Evolutionary conservation across 2,888 invertebrate genomes (phyloP).

Genomic region (Prionchulus punctatus): DNA sequence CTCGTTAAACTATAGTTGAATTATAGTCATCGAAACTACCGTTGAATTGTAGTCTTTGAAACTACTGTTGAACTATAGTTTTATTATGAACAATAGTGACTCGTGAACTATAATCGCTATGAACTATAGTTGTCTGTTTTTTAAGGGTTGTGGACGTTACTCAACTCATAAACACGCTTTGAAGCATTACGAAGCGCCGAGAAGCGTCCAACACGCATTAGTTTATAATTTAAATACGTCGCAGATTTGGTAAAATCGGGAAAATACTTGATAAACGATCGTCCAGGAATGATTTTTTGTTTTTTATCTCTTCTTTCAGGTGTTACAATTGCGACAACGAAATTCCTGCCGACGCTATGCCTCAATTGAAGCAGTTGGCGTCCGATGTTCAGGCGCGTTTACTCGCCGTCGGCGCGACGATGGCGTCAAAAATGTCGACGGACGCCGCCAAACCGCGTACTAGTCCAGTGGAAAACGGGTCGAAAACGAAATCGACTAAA

Average conservation of each 20-base stretch:
- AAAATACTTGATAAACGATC: background rate
- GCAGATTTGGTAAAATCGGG: constrained; percentile 30
- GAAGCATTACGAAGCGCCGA: constrained; percentile 31
- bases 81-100: too few relatives aligned
- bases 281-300: background rate
- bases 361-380: background rate
- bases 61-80: too few relatives aligned
- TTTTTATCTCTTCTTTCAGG: constrained; percentile 19
- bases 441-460: background rate
- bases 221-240: constrained; percentile 28
- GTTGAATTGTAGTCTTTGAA: too few relatives aligned
- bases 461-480: background rate
- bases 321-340: constrained; percentile 35
- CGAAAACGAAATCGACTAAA: background rate
- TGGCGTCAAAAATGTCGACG: background rate
- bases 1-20: too few relatives aligned
- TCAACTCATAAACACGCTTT: constrained; percentile 31
- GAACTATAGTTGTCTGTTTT: too few relatives aligned
- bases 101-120: too few relatives aligned
- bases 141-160: constrained; percentile 33
- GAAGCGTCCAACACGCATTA: constrained; percentile 29
- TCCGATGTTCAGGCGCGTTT: background rate
- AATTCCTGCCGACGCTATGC: constrained; percentile 17
- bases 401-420: background rate
- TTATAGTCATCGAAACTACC: too few relatives aligned